These are phyloP conservation scores for Albula glossodonta DNA, from an alignment of 2,113 vertebrate species.

Conservation along the genomic window DNA sequence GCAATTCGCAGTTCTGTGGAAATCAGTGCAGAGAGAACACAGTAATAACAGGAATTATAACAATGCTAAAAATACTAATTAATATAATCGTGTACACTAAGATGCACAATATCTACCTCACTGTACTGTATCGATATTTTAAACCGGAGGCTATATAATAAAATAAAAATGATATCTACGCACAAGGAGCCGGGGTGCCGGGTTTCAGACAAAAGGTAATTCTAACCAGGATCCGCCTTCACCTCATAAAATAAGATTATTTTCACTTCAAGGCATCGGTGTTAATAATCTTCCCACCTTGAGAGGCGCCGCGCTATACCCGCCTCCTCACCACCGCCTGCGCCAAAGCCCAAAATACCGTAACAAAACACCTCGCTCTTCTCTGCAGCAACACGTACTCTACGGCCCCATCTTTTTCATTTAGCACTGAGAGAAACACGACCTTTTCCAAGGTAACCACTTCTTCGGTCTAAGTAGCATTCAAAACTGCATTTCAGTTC, in stretches of 20 bases:
- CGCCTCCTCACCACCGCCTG: constrained; percentile 12
- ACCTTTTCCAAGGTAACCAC: not conserved
- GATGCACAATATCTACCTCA: not conserved
- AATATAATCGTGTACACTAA: not conserved
- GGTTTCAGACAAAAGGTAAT: not conserved
- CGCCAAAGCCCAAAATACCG: constrained; percentile 16
- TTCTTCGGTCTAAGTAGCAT: not conserved
- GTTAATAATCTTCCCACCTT: not conserved
- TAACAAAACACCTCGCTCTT: not conserved
- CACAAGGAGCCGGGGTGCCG: not conserved
- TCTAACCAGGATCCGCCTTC: not conserved
- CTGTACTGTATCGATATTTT: not conserved
- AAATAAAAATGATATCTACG: not conserved
- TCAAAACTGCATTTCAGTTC: constrained; percentile 13
- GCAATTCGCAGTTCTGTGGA: too few relatives aligned
- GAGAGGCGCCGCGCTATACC: not conserved
- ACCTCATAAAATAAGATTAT: too few relatives aligned
- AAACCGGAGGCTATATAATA: not conserved
- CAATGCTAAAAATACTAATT: not conserved
- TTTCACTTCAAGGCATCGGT: not conserved
- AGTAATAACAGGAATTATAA: not conserved
- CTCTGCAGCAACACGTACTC: not conserved
- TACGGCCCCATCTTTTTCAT: not conserved
- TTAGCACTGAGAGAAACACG: not conserved
- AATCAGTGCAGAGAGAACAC: too few relatives aligned